Evolutionary conservation across 2,888 invertebrate species (phyloP), one percentile per base, ranked within the genome.

Genomic region (Choreutis nemorana): DNA sequence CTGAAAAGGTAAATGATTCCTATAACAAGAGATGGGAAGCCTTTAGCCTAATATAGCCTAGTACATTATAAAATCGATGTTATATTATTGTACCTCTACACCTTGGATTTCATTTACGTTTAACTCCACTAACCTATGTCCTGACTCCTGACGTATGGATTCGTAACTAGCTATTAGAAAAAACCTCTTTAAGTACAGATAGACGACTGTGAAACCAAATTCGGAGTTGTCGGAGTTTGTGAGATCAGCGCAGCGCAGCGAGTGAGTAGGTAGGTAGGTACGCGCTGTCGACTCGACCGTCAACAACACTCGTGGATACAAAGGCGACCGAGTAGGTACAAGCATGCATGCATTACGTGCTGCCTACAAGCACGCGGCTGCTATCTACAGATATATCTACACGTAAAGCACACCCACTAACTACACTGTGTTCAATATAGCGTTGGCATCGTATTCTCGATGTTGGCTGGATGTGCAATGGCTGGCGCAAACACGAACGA

Each of bases 311-410:
- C n/a, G n/a, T 53, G 53, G 62, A 53, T 55, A 53, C 48, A 51
- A 51, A 51, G 53, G 43, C 50, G 56, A 53, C 50, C 48, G 46
- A 41, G 48, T 44, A 30, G 45, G 55, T 51, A 44, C 52, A 62
- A 61, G 52, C 73, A 70, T 70, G 71, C 70, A 63, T 60, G 59
- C 55, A 62, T 61, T 62, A 62, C 70, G 61, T 73, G 71, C 61
- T 64, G 56, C 61, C 63, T 61, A 67, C 64, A 56, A 51, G 51
- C 55, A 58, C 40, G 42, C 49, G 48, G 46, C 49, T 48, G 55
- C 47, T 61, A 56, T 62, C 61, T 62, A 52, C 48, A 49, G 44
- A 48, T 40, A 47, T 53, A 52, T 55, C 50, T 55, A 46, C 55
- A 52, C 56, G 56, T n/a, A n/a, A n/a, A n/a, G n/a, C n/a, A n/a